Evolutionary conservation across 1,140 invertebrate genomes (phyloP), one percentile per base, ranked within the genome.

Genomic region (Procambarus virginalis): DNA sequence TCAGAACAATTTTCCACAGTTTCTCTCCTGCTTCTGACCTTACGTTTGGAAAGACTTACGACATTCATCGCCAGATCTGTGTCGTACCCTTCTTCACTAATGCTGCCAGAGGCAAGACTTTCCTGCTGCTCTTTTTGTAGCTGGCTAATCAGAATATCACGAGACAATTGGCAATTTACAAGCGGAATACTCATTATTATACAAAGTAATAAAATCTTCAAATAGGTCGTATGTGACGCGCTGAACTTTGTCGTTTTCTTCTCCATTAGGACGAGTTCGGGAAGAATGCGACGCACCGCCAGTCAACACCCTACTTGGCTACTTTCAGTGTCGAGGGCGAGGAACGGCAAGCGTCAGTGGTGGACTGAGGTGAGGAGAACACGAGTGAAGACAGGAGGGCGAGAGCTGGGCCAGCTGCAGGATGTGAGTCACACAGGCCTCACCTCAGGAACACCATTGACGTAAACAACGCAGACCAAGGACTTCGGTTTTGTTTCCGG

Each of bases 361-460:
- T 17, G 4, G 12, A 64, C 60, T 20, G 60, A 8, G n/a, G n/a
- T 4, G 22, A 68, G 68, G 6, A 73, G 22, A 20, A 10, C 68
- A 34, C 68, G 14, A 73, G n/a, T 73, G 68, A 14, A 3, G 14
- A 10, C 10, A 34, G 22, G n/a, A 34, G n/a, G 2, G 34, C 6
- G n/a, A 73, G 10, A 6, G n/a, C 22, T 8, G 5, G 68, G 5
- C 68, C n/a, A 34, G n/a, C 68, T 73, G 68, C 68, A 73, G 68
- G 68, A 73, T 34, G 68, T 73, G 68, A 73, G n/a, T 73, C 68
- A 73, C 68, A 73, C 3, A 10, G 6, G n/a, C 68, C n/a, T 22
- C n/a, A 73, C 68, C 68, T 73, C n/a, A 34, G n/a, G 68, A 73
- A 73, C n/a, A 22, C 22, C 68, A 73, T 5, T 73, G 68, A 73